Base-by-base conservation (phyloP, 23 tunicate genomes). In the Ciona savignyi region DNA sequence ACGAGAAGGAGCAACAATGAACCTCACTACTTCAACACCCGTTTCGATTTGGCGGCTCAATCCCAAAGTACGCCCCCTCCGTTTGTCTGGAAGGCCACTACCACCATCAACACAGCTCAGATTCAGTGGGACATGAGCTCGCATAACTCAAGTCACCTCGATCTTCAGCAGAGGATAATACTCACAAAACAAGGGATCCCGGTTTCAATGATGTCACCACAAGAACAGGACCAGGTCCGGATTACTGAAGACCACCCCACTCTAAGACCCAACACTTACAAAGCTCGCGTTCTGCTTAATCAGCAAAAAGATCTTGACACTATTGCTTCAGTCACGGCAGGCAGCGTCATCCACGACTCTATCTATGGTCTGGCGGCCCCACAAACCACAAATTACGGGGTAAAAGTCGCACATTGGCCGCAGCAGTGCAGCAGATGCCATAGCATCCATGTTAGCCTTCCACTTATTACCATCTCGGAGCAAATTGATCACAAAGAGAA, bases 171-270 rank as follows among this genome's bases (percentile, higher is more conserved):
- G 48, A 69, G 20, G 32, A 6, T 2, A 2, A 15, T 69, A 6
- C 1, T 69, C 6, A 49, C 73, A 30, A 34, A 6, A 32, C 32
- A 30, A n/a, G 20, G 6, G 24, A 27, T 69, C 3, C 73, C 73
- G 29, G 32, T 23, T 3, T 29, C 73, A 20, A 29, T 69, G 51
- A 69, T 69, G 73, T 33, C 33, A 24, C 23, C 21, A 49, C 33
- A 69, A 34, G 51, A 9, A 20, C 73, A 69, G 2, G 34, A 69
- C 23, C 51, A 69, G 51, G 49, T 69, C 11, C 32, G 73, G 32
- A 9, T 69, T 29, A 2, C 15, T 22, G 73, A 69, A 1, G 6
- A 30, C 1, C 19, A 69, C 34, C 32, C 25, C 51, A 34, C 33
- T 28, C 34, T 29, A 20, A 69, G 32, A 29, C 73, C 73, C 1